These are phyloP conservation scores for Pristionchus arcanus DNA, from an alignment of 2,888 invertebrate species.

Conservation along the genomic window DNA sequence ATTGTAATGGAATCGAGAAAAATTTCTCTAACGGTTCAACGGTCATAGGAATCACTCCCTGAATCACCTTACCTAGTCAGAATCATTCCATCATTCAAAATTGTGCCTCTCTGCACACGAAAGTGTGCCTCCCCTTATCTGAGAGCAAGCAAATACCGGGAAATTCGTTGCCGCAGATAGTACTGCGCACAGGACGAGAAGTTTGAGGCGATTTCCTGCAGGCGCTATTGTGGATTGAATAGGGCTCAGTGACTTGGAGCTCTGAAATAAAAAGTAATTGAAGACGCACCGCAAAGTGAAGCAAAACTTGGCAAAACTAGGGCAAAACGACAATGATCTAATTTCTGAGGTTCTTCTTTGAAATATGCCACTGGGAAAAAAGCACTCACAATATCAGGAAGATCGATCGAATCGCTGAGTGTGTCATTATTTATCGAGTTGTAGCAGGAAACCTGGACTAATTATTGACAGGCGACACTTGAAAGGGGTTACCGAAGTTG, in stretches of 20 bases:
- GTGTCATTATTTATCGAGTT: constrained; percentile 3
- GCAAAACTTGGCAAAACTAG: no score
- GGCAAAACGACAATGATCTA: no score
- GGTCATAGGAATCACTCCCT: neutral
- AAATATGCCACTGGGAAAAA: neutral
- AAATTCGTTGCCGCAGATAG: constrained; percentile 57
- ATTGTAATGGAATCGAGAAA: neutral
- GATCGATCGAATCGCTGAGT: constrained; percentile 23
- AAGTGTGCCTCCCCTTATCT: neutral
- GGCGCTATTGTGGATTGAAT: constrained; percentile 38
- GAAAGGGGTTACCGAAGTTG: neutral
- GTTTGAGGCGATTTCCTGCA: constrained; percentile 45
- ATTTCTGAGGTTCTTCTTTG: no score
- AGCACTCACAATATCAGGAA: neutral
- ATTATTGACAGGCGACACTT: neutral
- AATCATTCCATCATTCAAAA: neutral
- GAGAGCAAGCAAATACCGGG: constrained; percentile 54
- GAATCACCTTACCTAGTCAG: neutral
- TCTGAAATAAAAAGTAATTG: neutral
- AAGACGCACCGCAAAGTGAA: no score
- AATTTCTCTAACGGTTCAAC: neutral
- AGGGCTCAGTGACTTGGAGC: neutral
- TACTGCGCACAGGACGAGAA: constrained; percentile 48
- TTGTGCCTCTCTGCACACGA: neutral
- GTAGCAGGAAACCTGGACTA: neutral